Evolutionary conservation across 2,888 invertebrate species (phyloP).

Genomic region (Amiota minor): DNA sequence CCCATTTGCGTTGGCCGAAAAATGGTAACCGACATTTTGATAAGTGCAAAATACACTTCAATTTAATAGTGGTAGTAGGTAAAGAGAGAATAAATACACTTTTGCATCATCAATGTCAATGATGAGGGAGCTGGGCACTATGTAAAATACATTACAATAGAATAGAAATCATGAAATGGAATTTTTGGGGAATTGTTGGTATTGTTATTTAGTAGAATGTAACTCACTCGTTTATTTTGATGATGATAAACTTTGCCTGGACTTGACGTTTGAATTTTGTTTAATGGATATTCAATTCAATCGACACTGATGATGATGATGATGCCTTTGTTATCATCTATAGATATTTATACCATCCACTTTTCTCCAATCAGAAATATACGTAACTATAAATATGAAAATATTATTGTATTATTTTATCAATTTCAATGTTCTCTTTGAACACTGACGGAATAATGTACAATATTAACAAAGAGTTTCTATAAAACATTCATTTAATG

Average conservation of each 20-base stretch:
- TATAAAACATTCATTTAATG: too few relatives aligned
- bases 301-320: neutral
- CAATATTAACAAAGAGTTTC: too few relatives aligned
- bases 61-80: too few relatives aligned
- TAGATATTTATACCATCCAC: neutral
- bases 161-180: too few relatives aligned
- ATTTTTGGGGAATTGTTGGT: neutral
- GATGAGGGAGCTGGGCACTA: neutral
- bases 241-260: neutral
- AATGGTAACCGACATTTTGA: constrained; percentile 26
- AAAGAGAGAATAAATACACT: too few relatives aligned
- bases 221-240: too few relatives aligned
- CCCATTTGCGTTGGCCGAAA: constrained; percentile 1
- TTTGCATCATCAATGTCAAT: constrained; percentile 12
- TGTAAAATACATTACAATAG: too few relatives aligned
- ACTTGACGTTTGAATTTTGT: constrained; percentile 26
- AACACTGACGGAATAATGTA: too few relatives aligned
- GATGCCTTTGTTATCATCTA: neutral
- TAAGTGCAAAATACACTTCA: constrained; percentile 18
- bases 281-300: constrained; percentile 26
- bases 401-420: constrained; percentile 23
- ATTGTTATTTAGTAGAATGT: neutral
- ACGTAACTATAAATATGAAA: constrained; percentile 9
- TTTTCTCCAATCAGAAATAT: neutral
- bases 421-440: neutral